Percentiles rank a stretch among this genome's conserved stretches.
These are phyloP conservation scores for Acipenser oxyrinchus DNA, from an alignment of 2,797 vertebrate species.

Conservation along the genomic window DNA sequence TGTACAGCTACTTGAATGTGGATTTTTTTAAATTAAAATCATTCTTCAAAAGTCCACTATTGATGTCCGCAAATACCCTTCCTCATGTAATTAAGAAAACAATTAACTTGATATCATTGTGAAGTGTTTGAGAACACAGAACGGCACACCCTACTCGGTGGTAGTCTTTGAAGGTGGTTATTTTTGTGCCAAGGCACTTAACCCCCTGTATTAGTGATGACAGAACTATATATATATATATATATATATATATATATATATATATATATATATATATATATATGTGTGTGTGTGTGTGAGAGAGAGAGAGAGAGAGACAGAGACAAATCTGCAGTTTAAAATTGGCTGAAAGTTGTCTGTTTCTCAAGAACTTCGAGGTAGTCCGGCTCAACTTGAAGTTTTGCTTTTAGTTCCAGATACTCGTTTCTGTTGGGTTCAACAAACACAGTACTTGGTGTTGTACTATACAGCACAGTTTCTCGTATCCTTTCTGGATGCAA, in stretches of 20 bases:
- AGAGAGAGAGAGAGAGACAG: not conserved
- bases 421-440: slow-evolving; percentile 94
- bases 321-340: slow-evolving; percentile 62
- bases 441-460: slow-evolving; percentile 89
- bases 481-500: slow-evolving; percentile 89
- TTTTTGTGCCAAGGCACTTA: slow-evolving; percentile 84
- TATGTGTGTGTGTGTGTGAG: no score
- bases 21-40: slow-evolving; percentile 43
- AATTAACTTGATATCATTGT: slow-evolving; percentile 27
- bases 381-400: slow-evolving; percentile 98
- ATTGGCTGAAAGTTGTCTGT: slow-evolving; percentile 99
- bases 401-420: slow-evolving; percentile 97
- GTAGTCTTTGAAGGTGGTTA: slow-evolving; percentile 65
- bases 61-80: no score
- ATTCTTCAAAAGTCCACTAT: no score
- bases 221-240: slow-evolving; percentile 19
- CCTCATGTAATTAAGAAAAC: slow-evolving; percentile 56
- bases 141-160: slow-evolving; percentile 78
- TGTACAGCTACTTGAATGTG: slow-evolving; percentile 62
- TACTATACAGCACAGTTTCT: slow-evolving; percentile 89
- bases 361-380: slow-evolving; percentile 99
- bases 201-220: slow-evolving; percentile 55
- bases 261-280: no score
- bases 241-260: no score
- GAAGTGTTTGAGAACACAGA: slow-evolving; percentile 41